Conservation (phyloP, 2,797 vertebrate species). For the Tokudaia tokunoshimensis region DNA sequence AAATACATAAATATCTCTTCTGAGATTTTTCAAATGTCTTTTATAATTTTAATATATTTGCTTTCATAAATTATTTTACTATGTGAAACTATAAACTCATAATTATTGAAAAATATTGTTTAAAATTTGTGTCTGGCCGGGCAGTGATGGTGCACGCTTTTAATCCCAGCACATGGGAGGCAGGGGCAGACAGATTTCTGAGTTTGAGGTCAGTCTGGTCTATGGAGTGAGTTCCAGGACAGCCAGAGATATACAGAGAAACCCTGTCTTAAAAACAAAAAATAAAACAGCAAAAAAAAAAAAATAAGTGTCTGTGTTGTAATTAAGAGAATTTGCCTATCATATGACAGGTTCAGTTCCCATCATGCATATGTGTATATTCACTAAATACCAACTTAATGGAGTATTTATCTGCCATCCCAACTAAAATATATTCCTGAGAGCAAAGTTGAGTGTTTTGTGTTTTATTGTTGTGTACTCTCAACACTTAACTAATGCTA, state of each 20-base stretch:
- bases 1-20: not conserved
- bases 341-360: not conserved
- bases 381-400: not conserved
- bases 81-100: not conserved
- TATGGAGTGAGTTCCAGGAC: too few relatives aligned
- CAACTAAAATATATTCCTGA: not conserved
- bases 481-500: not conserved
- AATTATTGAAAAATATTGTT: not conserved
- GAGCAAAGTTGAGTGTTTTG: not conserved
- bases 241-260: too few relatives aligned
- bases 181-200: too few relatives aligned
- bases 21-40: slow-evolving; percentile 18
- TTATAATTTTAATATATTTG: not conserved
- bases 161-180: too few relatives aligned
- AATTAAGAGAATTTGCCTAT: not conserved
- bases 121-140: not conserved
- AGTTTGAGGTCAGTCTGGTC: too few relatives aligned
- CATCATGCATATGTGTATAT: not conserved
- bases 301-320: not conserved
- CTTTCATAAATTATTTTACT: slow-evolving; percentile 37
- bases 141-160: too few relatives aligned
- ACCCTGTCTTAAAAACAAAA: too few relatives aligned
- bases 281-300: too few relatives aligned
- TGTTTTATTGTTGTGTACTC: slow-evolving; percentile 7
- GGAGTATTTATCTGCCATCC: not conserved